Base-by-base conservation (phyloP, 2,113 vertebrate species). In the Fregata magnificens region DNA sequence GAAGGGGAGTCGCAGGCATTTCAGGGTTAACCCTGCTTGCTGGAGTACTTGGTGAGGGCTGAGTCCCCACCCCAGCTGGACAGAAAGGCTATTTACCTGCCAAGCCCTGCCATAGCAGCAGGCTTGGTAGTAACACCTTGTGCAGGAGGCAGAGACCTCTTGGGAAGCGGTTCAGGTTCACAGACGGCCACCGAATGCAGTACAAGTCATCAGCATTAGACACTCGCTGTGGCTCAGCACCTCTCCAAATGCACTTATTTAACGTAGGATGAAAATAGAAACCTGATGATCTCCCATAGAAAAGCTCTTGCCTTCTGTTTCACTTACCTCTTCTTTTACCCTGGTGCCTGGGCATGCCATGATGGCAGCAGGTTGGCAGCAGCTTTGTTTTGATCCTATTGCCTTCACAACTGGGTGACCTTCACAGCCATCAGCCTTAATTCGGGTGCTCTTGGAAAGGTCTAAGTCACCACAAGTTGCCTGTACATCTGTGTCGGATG, bases 1-100 rank as follows among this genome's bases (percentile, higher is more conserved):
- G 53, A 38, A 44, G 25, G 28, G 42, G 56, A 62, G 52, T 20
- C 0, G 0, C 2, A 6, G 44, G 55, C 5, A 1, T 66, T 86
- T 62, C 1, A 4, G 66, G 58, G 53, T 59, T 83, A 55, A 26
- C 22, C 4, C 34, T 29, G 40, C 22, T 16, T 29, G 42, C 47
- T 20, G 16, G 38, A n/a, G 85, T 13, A 11, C 12, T 8, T 8
- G 32, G 11, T 24, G 82, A 78, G 61, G 45, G 32, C 55, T 2
- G 31, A 45, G 73, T 36, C 55, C 55, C 20, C 47, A 8, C 53
- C 45, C 9, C 47, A 36, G 42, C 58, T n/a, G 70, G 45, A 13
- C 42, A 63, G 62, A 21, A 50, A 56, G 58, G 63, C 40, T 36
- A 29, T 34, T 29, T 31, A 5, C 63, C 58, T 86, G 84, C 77